Percentiles rank a stretch among this genome's conserved stretches.
Evolutionary conservation across 2,797 vertebrate species (phyloP).

Genomic region (Pangasius djambal): DNA sequence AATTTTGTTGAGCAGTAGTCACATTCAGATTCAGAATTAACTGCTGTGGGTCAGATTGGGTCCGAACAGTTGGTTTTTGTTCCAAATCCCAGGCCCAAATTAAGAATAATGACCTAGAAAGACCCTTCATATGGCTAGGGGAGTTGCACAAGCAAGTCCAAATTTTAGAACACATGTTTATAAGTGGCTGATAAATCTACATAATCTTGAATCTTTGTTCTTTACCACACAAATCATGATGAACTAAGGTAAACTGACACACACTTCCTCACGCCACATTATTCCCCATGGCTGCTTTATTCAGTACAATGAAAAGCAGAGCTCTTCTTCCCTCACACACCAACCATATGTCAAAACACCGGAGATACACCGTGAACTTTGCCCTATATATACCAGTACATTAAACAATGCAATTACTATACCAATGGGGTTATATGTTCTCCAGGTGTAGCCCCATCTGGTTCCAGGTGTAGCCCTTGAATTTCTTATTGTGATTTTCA

Average conservation of each 20-base stretch:
- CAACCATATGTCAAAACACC: not conserved
- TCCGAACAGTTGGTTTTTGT: not conserved
- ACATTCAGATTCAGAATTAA: not conserved
- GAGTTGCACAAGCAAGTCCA: constrained; percentile 4
- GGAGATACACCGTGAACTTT: not conserved
- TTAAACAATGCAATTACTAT: not conserved
- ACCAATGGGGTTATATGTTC: not conserved
- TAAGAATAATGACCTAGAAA: constrained; percentile 13
- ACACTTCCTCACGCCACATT: constrained; percentile 1
- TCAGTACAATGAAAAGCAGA: not conserved
- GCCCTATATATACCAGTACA: not conserved
- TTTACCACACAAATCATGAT: constrained; percentile 13
- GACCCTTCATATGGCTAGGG: not conserved
- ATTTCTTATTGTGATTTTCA: not conserved
- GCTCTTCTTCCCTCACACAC: constrained; percentile 4
- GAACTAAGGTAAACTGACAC: constrained; percentile 1
- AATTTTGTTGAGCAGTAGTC: not conserved
- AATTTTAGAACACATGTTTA: not conserved
- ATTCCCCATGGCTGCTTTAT: not conserved
- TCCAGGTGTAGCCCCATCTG: too few species aligned
- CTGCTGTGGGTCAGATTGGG: not conserved
- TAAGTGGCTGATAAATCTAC: constrained; percentile 18
- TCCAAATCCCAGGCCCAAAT: not conserved
- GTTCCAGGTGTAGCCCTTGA: not conserved
- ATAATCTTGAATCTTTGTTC: constrained; percentile 6